Evolutionary conservation across 1,140 invertebrate species (phyloP), one percentile per base, ranked within the genome.

Genomic region (Drosophila rufa): DNA sequence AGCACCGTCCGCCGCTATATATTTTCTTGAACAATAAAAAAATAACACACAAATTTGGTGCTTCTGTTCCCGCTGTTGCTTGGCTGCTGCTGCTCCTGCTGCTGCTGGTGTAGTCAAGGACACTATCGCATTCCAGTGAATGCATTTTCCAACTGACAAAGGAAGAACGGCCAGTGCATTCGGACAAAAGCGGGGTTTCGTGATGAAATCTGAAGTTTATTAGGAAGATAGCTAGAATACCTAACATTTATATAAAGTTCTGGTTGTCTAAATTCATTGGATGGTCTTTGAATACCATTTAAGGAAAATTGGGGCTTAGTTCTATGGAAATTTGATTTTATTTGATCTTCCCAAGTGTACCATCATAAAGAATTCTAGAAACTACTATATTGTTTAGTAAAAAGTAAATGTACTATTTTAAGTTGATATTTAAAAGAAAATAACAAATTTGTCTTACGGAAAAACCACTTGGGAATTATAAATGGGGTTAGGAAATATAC

Each of bases 11-110:
- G 27, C 67, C 36, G 27, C 38, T 43, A 69, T 69, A 69, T 33
- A 73, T 45, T 73, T 73, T 73, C 68, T 73, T 73, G 45, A 73
- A 73, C 69, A 73, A 73, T 73, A 71, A 60, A 48, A 71, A 59
- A 58, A 67, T 50, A 48, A 50, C 67, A 50, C 67, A 71, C 69
- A 71, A 59, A 70, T 73, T 73, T 73, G 67, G 68, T 47, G 61
- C 62, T 46, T 46, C 62, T 70, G 47, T 71, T 51, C 12, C 22
- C 36, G 67, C 45, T 43, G 47, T 47, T 67, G 47, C 30, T 55
- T 27, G 47, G 25, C 25, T 50, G 25, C 25, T 50, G n/a, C 61
- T 65, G 60, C 56, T 36, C 4, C 22, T 22, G 67, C 30, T 30
- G 42, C 40, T 67, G 33, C 19, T 25, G 46, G 25, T 51, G 66